These are phyloP conservation scores for Eulemur rufifrons DNA, from an alignment of 2,113 vertebrate species.

Conservation along the genomic window DNA sequence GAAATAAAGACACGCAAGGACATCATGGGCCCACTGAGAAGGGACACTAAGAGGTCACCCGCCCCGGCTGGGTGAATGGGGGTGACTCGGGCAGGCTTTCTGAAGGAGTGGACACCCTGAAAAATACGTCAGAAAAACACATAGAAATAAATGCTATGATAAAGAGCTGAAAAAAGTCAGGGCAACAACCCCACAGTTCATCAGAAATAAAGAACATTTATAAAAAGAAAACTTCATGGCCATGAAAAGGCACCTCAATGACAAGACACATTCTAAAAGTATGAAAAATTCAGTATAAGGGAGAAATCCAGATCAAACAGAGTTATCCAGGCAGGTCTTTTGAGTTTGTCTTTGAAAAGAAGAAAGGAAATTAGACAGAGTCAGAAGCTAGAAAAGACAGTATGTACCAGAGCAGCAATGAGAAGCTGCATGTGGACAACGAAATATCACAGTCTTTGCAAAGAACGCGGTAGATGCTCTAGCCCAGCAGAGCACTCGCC, in stretches of 20 bases:
- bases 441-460: background rate
- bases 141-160: background rate
- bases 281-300: background rate
- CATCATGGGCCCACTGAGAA: background rate
- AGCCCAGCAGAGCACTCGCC: background rate
- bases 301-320: background rate
- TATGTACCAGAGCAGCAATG: background rate
- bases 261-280: background rate
- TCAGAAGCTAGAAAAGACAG: background rate
- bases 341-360: background rate
- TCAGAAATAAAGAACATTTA: background rate
- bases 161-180: background rate
- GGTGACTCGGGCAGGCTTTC: background rate
- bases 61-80: background rate
- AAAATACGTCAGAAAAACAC: background rate
- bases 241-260: background rate
- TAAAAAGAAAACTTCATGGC: background rate
- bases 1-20: background rate
- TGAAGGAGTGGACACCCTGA: background rate
- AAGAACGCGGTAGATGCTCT: background rate
- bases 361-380: background rate
- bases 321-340: background rate
- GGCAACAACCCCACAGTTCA: background rate
- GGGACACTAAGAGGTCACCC: background rate
- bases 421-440: background rate